These are phyloP conservation scores for Trichomycterus rosablanca DNA, from an alignment of 2,113 vertebrate genomes.

Conservation along the genomic window DNA sequence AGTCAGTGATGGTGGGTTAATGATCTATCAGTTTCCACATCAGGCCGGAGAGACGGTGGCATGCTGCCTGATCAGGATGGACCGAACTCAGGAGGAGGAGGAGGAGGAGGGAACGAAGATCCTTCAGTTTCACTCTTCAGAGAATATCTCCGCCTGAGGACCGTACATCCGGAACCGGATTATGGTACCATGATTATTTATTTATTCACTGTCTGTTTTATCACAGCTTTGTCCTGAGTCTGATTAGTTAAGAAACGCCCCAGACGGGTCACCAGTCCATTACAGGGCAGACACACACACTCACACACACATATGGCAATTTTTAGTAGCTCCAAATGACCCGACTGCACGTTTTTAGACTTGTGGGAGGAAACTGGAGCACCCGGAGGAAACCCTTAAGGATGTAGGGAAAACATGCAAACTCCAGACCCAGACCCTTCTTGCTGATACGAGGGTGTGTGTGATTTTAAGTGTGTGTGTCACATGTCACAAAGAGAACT, in stretches of 20 bases:
- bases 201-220: too few species aligned
- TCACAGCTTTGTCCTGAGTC: background rate
- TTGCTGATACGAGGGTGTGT: too few species aligned
- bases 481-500: too few species aligned
- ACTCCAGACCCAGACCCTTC: too few species aligned
- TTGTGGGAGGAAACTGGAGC: too few species aligned
- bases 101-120: constrained; percentile 62
- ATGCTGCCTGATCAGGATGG: constrained; percentile 74
- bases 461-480: background rate
- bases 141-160: constrained; percentile 82
- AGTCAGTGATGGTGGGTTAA: constrained; percentile 17
- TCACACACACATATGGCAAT: too few species aligned
- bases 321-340: too few species aligned
- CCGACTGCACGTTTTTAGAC: too few species aligned
- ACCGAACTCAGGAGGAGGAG: constrained; percentile 41
- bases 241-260: too few species aligned
- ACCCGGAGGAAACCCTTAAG: too few species aligned
- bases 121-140: constrained; percentile 82
- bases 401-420: background rate
- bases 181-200: constrained; percentile 72
- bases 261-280: too few species aligned
- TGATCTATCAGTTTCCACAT: background rate
- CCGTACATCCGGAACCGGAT: constrained; percentile 86
- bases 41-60: constrained; percentile 22
- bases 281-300: too few species aligned